Conservation (phyloP, 2,797 vertebrate species). For the Pipistrellus pipistrellus region DNA sequence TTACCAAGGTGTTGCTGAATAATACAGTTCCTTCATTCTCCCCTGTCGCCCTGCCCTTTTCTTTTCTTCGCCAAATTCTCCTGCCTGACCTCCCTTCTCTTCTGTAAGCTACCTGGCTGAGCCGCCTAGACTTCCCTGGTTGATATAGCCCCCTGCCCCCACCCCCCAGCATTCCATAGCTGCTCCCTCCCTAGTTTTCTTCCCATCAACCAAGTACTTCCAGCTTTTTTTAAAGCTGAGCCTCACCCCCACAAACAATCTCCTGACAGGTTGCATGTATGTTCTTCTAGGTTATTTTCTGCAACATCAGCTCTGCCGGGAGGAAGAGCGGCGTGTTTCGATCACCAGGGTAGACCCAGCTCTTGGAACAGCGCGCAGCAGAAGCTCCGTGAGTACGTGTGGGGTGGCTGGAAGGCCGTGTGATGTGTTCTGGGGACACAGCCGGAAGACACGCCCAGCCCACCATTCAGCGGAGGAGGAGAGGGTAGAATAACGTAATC, state of each 20-base stretch:
- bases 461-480: no score
- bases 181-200: accelerated
- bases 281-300: neutral
- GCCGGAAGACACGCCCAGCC: neutral
- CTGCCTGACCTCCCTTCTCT: neutral
- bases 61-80: neutral
- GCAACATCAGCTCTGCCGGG: neutral
- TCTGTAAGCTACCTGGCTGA: neutral
- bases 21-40: neutral
- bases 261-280: neutral
- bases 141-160: neutral
- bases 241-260: neutral
- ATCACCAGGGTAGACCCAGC: neutral
- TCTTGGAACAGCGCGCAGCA: neutral
- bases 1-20: neutral
- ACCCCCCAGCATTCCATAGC: no score
- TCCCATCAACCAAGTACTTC: accelerated
- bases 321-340: neutral
- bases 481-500: neutral
- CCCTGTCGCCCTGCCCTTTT: neutral
- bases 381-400: neutral
- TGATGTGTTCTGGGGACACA: neutral
- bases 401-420: neutral
- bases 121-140: no score
- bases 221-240: neutral